A percentile compares a stretch with the other conserved stretches of the same genome.
These are phyloP conservation scores for Toxotes jaculatrix DNA, from an alignment of 2,113 vertebrate species.

Conservation along the genomic window DNA sequence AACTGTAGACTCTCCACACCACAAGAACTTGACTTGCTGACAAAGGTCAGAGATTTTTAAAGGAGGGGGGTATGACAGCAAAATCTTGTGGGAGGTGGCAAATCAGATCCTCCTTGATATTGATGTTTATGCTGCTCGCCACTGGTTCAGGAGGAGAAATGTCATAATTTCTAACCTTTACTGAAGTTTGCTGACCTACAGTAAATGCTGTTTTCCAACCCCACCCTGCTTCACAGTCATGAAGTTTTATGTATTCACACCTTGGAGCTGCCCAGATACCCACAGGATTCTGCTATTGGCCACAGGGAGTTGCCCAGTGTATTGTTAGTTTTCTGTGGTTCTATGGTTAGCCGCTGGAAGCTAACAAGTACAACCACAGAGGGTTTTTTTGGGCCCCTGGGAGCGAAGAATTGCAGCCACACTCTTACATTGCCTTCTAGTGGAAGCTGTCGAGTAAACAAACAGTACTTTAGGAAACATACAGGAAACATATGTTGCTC, in stretches of 20 bases:
- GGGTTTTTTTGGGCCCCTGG: background rate
- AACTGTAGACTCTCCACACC: background rate
- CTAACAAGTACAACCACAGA: background rate
- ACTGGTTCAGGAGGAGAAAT: background rate
- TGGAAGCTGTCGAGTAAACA: background rate
- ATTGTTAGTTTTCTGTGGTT: background rate
- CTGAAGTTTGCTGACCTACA: background rate
- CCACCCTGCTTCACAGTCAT: background rate
- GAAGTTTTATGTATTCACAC: background rate
- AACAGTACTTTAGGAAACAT: background rate
- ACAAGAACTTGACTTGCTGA: background rate
- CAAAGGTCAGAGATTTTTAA: slow-evolving; percentile 10
- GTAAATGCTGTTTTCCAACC: background rate
- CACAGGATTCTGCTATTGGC: background rate
- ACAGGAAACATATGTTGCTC: too few species aligned
- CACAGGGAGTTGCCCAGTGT: background rate
- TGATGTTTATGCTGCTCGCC: background rate
- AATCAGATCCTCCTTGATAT: background rate
- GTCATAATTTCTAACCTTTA: background rate
- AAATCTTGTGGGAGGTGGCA: background rate
- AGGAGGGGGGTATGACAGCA: background rate
- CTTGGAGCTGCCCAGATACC: background rate
- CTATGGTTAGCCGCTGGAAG: slow-evolving; percentile 1
- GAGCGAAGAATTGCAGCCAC: background rate
- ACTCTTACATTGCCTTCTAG: background rate